Evolutionary conservation across 2,113 vertebrate genomes (phyloP).

Genomic region (Phasianus colchicus): DNA sequence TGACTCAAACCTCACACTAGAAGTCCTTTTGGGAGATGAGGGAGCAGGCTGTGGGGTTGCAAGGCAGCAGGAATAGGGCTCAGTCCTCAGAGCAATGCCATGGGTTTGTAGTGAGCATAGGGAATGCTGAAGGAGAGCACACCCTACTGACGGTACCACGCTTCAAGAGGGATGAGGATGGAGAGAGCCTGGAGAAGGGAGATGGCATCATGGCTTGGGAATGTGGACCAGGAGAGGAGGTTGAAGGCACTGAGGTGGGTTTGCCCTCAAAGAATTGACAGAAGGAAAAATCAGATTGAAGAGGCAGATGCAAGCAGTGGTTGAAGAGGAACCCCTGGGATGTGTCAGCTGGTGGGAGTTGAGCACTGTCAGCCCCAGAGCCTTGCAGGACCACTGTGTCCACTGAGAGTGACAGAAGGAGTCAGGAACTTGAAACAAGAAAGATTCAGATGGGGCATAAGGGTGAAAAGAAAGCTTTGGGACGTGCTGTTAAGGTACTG

Average conservation of each 20-base stretch:
- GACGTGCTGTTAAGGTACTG: neutral
- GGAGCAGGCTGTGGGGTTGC: neutral
- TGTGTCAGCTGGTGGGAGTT: neutral
- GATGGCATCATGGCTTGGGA: neutral
- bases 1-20: neutral
- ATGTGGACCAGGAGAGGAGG: neutral
- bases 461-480: neutral
- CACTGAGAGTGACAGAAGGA: neutral
- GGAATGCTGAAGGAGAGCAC: neutral
- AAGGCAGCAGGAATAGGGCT: accelerated
- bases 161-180: neutral
- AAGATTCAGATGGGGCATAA: neutral
- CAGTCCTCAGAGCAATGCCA: accelerated
- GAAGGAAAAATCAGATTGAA: neutral
- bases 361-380: neutral
- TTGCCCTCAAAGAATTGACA: neutral
- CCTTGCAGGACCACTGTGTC: neutral
- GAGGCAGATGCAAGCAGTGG: neutral
- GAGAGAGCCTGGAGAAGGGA: neutral
- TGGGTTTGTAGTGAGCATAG: neutral
- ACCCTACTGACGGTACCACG: accelerated
- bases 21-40: neutral
- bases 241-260: neutral
- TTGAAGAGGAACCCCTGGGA: neutral
- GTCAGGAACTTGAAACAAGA: too few relatives aligned